Percentiles rank a stretch among this genome's conserved stretches.
These are phyloP conservation scores for Gambusia affinis DNA, from an alignment of 2,113 vertebrate species.

Conservation along the genomic window DNA sequence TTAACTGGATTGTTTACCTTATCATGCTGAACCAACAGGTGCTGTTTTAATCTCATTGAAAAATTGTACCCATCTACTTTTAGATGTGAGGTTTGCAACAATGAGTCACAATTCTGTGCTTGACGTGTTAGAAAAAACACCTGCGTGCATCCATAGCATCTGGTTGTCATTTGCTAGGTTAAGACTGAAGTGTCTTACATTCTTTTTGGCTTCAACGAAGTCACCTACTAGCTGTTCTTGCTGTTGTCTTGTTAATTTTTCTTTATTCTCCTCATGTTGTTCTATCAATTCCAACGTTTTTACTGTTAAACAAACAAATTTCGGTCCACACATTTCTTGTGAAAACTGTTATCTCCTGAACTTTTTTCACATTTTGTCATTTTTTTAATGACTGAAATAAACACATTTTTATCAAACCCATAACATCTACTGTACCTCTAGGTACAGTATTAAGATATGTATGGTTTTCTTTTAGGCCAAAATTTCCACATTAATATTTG, in stretches of 20 bases:
- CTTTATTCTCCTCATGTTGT: background rate
- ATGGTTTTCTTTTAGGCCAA: too few relatives aligned
- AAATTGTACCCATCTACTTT: conserved; percentile 26
- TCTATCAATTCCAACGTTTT: background rate
- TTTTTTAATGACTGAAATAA: too few relatives aligned
- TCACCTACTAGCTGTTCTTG: background rate
- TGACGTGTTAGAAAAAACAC: conserved; percentile 9
- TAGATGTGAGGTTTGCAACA: conserved; percentile 10
- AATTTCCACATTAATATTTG: too few relatives aligned
- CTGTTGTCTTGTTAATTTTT: background rate
- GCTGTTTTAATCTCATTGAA: conserved; percentile 11
- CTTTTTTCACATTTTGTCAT: background rate
- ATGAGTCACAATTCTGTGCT: conserved; percentile 26
- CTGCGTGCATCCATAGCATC: conserved; percentile 1
- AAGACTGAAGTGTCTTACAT: background rate
- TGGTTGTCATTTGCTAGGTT: background rate
- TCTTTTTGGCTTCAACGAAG: background rate
- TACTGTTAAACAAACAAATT: too few relatives aligned
- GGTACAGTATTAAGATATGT: too few relatives aligned
- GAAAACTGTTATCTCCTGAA: background rate
- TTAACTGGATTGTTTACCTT: conserved; percentile 15
- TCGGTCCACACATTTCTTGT: too few relatives aligned
- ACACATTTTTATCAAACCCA: too few relatives aligned
- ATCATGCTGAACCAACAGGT: conserved; percentile 3
- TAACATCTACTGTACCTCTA: too few relatives aligned